Evolutionary conservation across 64 coral and sea anemone genomes (phyloP).

Genomic region (Trachythela sp.): DNA sequence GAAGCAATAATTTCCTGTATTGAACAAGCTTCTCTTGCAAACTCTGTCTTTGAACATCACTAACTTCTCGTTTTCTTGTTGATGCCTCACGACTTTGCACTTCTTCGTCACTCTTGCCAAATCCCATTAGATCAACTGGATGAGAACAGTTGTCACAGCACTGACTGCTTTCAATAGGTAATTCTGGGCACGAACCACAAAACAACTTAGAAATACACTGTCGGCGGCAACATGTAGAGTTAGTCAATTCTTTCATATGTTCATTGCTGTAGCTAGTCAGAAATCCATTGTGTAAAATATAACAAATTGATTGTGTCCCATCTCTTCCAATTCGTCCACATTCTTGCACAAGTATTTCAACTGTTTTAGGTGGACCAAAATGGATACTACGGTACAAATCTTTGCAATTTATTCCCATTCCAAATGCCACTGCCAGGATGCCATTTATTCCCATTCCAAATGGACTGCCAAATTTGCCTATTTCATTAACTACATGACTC

Average conservation of each 20-base stretch:
- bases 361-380: slow-evolving; percentile 24
- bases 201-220: slow-evolving; percentile 1
- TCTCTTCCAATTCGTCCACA: slow-evolving; percentile 23
- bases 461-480: slow-evolving; percentile 6
- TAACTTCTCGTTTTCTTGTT: not conserved
- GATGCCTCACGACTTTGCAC: not conserved
- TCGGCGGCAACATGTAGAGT: not conserved
- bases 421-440: not conserved
- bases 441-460: not conserved
- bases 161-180: not conserved
- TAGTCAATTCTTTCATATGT: not conserved
- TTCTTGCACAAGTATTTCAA: slow-evolving; percentile 18
- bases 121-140: not conserved
- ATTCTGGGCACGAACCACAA: not conserved
- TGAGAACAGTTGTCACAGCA: slow-evolving; percentile 5
- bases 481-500: not conserved
- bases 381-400: slow-evolving; percentile 8
- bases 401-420: slow-evolving; percentile 15
- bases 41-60: not conserved
- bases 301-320: not conserved
- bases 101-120: not conserved
- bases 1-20: slow-evolving; percentile 11
- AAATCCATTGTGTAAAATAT: slow-evolving; percentile 13
- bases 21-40: slow-evolving; percentile 19
- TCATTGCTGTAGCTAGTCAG: slow-evolving; percentile 3